phyloP scores from a whole-genome alignment of 2,888 invertebrate species.

The Gasteruption jaculator region DNA sequence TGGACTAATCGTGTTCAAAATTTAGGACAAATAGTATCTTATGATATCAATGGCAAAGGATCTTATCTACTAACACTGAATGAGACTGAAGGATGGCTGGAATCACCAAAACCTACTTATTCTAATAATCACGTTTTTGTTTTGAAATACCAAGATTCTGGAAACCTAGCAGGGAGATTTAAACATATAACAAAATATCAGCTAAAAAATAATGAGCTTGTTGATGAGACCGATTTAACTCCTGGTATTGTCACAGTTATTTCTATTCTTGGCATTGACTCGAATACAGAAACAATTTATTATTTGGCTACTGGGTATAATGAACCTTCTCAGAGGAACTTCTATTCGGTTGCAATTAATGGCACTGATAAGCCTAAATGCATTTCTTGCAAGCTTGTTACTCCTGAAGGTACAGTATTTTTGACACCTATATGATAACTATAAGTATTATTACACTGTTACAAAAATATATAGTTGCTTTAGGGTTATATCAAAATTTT shows the following conservation, averaged over 20 bases:
- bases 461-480: too few relatives aligned
- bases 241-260: slow-evolving; percentile 31
- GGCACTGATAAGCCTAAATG: slow-evolving; percentile 56
- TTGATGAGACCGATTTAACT: slow-evolving; percentile 33
- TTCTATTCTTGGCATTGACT: slow-evolving; percentile 22
- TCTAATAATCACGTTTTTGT: slow-evolving; percentile 54
- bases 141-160: slow-evolving; percentile 35
- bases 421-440: too few relatives aligned
- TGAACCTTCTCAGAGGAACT: slow-evolving; percentile 67
- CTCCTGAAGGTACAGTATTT: slow-evolving; percentile 57
- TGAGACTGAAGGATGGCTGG: slow-evolving; percentile 70
- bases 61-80: slow-evolving; percentile 51
- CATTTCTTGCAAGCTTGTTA: slow-evolving; percentile 63
- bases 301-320: slow-evolving; percentile 64
- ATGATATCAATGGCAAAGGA: slow-evolving; percentile 47
- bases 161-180: slow-evolving; percentile 37
- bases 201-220: slow-evolving; percentile 17
- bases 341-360: slow-evolving; percentile 56
- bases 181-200: slow-evolving; percentile 39
- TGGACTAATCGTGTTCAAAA: slow-evolving; percentile 89
- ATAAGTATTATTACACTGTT: too few relatives aligned
- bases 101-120: slow-evolving; percentile 57
- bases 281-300: slow-evolving; percentile 55
- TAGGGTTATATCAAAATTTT: too few relatives aligned
- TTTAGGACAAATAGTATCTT: slow-evolving; percentile 59